Base-by-base conservation (phyloP, 1,140 invertebrate species). In the Papilio helenus region DNA sequence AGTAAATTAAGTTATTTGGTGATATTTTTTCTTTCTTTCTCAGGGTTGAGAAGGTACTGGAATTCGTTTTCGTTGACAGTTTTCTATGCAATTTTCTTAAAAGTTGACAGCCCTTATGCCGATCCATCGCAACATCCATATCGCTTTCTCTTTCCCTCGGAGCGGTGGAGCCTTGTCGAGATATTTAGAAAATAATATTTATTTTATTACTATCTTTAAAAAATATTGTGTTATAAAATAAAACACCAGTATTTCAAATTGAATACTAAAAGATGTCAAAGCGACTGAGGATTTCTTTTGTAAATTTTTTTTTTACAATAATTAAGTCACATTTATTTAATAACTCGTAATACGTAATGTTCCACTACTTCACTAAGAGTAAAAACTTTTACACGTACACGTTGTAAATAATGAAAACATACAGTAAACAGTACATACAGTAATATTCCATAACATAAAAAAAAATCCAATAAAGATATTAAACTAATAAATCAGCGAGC, bases 81-180 rank as follows among this genome's bases (percentile, higher is more conserved):
- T 7, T 55, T 55, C 51, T n/a, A 18, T 18, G 18, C 18, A 20
- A 55, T 5, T 55, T 55, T 55, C n/a, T 55, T 55, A 10, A 55
- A 55, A 55, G 51, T 55, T 55, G 51, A 20, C 51, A 55, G 20
- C 51, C 51, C 51, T 55, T 9, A 55, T n/a, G 18, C 51, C 18
- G 7, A 7, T 18, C 46, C 14, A 18, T 49, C 18, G 8, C 49
- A 55, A 55, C 51, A 20, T 20, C n/a, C 51, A 18, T 55, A 55
- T 55, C 51, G n/a, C 51, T n/a, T 20, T 55, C 51, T 55, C 51
- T 20, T 55, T 55, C 51, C n/a, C n/a, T n/a, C 51, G 51, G 51
- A 20, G 9, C 51, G 18, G 51, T 55, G 51, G 51, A 55, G 51
- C 51, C n/a, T 9, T 55, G 51, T 10, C 51, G 51, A 7, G 51